Base-by-base conservation (phyloP, 2,797 vertebrate species). In the Gadopsis marmoratus region DNA sequence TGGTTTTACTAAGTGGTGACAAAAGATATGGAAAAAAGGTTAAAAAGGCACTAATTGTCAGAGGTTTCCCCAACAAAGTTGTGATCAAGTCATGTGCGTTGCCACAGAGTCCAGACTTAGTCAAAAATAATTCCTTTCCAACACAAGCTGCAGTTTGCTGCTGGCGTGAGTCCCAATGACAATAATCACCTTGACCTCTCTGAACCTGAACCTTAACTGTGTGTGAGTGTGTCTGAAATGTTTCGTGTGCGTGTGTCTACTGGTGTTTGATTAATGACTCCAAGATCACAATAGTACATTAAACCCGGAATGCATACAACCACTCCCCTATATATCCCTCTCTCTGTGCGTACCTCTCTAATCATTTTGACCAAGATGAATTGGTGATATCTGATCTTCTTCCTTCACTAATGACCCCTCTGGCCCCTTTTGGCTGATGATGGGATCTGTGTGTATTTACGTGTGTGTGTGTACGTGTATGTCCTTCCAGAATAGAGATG, bases 331-430 rank as follows among this genome's bases (percentile, higher is more conserved):
- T 71, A 84, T 48, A 76, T 82, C 61, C 69, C 74, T 29, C 82
- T 73, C 61, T 67, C 62, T 87, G 74, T 82, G 50, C 66, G 51
- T 84, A 56, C 85, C 76, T 82, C 80, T 91, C 79, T 88, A 91
- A 91, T 92, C 87, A 90, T 84, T 93, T 84, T 91, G 88, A 92
- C 90, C 88, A 92, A 93, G 95, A 95, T 95, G 91, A 94, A 95
- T 94, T 83, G 86, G 58, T 86, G 93, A 95, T 89, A 95, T 91
- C 89, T 91, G 92, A 94, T 94, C 92, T 91, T 88, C 88, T 88
- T 92, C 88, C 89, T 89, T 89, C 76, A 80, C 89, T 91, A 90
- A 90, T 89, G 92, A 93, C 89, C 92, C 85, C 78, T 78, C 66
- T 60, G 74, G 81, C 70, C 88, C 82, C 84, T 74, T 82, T 71